These are phyloP conservation scores for Lemur catta DNA, from an alignment of 2,797 vertebrate species.

Conservation along the genomic window DNA sequence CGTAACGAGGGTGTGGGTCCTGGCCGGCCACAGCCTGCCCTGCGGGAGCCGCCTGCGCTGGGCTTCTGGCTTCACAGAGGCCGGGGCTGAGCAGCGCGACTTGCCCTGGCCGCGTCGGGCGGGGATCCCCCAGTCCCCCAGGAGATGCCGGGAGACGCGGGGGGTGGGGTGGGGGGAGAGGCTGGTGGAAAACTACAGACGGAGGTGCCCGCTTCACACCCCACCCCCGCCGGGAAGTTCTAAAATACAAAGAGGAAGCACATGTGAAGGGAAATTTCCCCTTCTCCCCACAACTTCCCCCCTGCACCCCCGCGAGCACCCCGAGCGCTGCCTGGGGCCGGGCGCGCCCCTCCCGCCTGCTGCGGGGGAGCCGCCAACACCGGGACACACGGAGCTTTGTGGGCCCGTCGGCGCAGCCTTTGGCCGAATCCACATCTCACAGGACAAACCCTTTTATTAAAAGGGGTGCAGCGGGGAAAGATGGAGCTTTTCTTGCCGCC, in stretches of 20 bases:
- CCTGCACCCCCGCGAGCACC: not conserved
- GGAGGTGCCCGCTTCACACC: not conserved
- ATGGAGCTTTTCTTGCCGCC: no score
- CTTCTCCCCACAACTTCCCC: conserved; percentile 49
- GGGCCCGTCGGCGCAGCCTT: no score
- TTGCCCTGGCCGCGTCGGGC: not conserved
- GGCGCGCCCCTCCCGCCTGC: not conserved
- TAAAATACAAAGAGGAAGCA: conserved; percentile 52
- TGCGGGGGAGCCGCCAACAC: not conserved
- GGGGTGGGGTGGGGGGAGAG: not conserved
- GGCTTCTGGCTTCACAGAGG: not conserved
- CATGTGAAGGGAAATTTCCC: conserved; percentile 63
- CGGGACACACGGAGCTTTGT: no score
- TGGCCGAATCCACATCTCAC: no score
- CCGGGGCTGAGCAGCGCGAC: not conserved
- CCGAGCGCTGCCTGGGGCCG: rapidly evolving
- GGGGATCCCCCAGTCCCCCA: not conserved
- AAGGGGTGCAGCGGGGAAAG: no score
- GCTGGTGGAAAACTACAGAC: conserved; percentile 72
- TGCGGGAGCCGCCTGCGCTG: not conserved
- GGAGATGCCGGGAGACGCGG: not conserved
- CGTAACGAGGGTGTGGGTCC: not conserved
- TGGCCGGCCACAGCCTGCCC: not conserved
- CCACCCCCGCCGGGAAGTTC: conserved; percentile 26
- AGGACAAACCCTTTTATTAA: no score